Evolutionary conservation across 2,888 invertebrate species (phyloP).

Genomic region (Malthinus flaveolus): DNA sequence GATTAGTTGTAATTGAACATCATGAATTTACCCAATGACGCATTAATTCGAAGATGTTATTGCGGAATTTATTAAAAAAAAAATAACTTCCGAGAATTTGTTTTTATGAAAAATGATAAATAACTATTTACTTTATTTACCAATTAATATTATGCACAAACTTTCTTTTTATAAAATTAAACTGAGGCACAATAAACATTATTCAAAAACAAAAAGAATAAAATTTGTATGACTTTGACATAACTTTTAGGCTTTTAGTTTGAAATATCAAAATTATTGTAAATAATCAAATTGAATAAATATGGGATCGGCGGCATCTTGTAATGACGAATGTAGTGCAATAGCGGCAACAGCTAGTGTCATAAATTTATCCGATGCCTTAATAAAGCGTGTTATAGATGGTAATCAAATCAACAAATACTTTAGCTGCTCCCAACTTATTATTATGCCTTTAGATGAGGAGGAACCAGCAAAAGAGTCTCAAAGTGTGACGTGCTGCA

Average conservation of each 20-base stretch:
- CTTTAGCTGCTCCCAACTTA: background rate
- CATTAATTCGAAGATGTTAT: background rate
- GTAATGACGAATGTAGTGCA: constrained; percentile 29
- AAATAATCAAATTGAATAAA: background rate
- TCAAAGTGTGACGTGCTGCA: background rate
- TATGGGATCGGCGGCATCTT: constrained; percentile 32
- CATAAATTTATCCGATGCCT: constrained; percentile 43
- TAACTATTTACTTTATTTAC: background rate
- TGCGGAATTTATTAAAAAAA: background rate
- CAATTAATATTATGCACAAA: background rate
- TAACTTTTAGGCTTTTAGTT: background rate
- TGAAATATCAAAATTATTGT: constrained; percentile 2
- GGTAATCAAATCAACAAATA: constrained; percentile 33
- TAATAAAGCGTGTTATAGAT: constrained; percentile 38
- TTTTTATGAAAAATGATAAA: constrained; percentile 1
- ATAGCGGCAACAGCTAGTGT: constrained; percentile 35
- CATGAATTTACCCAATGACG: constrained; percentile 12
- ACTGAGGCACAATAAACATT: no score
- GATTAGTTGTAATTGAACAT: background rate
- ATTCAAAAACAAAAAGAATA: background rate
- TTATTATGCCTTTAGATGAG: background rate
- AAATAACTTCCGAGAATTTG: background rate
- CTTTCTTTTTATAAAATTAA: no score
- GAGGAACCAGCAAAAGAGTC: constrained; percentile 12
- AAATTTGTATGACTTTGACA: background rate